Base-by-base conservation (phyloP, 2,113 vertebrate genomes). In the Rhinichthys klamathensis region DNA sequence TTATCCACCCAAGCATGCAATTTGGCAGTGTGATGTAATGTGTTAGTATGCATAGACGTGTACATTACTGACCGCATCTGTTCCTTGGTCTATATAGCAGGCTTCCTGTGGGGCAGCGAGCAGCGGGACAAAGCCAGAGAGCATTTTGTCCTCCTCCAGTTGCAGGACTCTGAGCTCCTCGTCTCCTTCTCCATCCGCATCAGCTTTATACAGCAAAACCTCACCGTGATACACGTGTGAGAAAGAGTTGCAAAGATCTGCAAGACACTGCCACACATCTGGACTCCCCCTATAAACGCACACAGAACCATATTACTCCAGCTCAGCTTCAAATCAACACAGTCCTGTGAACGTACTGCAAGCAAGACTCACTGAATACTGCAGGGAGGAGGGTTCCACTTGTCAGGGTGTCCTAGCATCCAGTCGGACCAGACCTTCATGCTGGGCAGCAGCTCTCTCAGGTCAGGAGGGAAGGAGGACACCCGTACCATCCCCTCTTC, bases 351-450 rank as follows among this genome's bases (percentile, higher is more conserved):
- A 46, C 6, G 13, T 35, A 9, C 41, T 0, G 3, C 0, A 13
- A 60, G 6, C 23, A 9, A 41, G 11, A 89, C 93, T 92, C 58
- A 94, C 94, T 93, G 91, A 38, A 93, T 85, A 77, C 92, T 92
- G 18, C 91, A 96, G 0, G 98, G 98, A 11, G 98, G 97, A 82
- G 98, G 98, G 89, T 99, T 99, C 98, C 98, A 99, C 88, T 96
- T 96, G 70, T 97, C 96, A 1, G 97, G 96, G 87, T 99, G 96
- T 65, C 97, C 97, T 18, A 99, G 95, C 98, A 99, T 99, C 98
- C 98, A 99, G 89, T 99, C 98, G 0, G 98, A 99, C 98, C 98
- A 99, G 73, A 99, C 96, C 91, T 99, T 99, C 88, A 99, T 95
- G 56, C 96, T 97, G 87, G 98, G 98, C 15, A 99, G 95, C 12